Evolutionary conservation across 2,888 invertebrate species (phyloP).

Genomic region (Melinaea marsaeus): DNA sequence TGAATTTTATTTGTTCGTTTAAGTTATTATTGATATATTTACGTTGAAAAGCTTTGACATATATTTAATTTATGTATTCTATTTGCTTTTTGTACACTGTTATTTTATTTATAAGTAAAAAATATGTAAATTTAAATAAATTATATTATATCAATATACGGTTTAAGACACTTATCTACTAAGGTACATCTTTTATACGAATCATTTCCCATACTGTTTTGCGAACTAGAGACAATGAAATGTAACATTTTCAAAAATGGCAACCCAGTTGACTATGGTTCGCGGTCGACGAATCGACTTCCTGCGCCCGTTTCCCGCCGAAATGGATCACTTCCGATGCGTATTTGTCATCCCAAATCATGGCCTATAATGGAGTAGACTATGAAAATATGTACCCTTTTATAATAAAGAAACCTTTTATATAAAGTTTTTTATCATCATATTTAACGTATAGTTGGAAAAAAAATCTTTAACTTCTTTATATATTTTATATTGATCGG

Average conservation of each 20-base stretch:
- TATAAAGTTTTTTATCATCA: too few relatives aligned
- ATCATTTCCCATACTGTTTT: constrained; percentile 28
- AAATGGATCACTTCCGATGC: constrained; percentile 77
- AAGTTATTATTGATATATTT: too few relatives aligned
- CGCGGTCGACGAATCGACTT: constrained; percentile 75
- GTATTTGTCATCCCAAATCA: constrained; percentile 73
- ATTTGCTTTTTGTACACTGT: too few relatives aligned
- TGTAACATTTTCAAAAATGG: constrained; percentile 29
- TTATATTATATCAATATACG: background rate
- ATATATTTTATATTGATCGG: too few relatives aligned
- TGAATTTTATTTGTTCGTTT: too few relatives aligned
- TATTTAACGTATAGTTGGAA: too few relatives aligned
- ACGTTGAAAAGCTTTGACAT: too few relatives aligned
- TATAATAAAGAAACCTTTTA: too few relatives aligned
- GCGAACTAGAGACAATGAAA: constrained; percentile 22
- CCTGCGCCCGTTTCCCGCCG: constrained; percentile 72
- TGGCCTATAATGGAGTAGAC: constrained; percentile 43
- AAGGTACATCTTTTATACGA: constrained; percentile 34
- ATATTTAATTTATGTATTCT: too few relatives aligned
- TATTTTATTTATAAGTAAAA: too few relatives aligned
- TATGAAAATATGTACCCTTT: background rate
- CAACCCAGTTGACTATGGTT: constrained; percentile 58
- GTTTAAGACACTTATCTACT: constrained; percentile 13
- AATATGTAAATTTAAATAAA: too few relatives aligned
- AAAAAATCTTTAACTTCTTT: too few relatives aligned